Percentiles rank a stretch among this genome's conserved stretches.
phyloP scores from a whole-genome alignment of 2,797 vertebrate species.

The Cyclopterus lumpus region DNA sequence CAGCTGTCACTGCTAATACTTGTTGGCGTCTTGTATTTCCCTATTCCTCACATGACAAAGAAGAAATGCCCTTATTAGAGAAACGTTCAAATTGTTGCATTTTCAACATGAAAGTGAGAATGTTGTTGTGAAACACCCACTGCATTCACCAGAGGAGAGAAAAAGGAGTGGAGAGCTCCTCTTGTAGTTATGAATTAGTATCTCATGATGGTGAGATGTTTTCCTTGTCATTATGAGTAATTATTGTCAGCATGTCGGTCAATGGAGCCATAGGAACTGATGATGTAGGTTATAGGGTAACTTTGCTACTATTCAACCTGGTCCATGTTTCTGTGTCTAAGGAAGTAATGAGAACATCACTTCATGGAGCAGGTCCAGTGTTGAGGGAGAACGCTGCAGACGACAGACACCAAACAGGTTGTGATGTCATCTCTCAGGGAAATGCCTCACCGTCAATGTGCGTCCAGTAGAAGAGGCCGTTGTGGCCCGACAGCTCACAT shows the following conservation, averaged over 20 bases:
- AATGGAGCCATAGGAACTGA: neutral
- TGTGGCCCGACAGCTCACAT: too few relatives aligned
- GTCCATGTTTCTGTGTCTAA: neutral
- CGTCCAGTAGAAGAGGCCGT: too few relatives aligned
- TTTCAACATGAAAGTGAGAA: neutral
- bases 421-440: neutral
- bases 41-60: neutral
- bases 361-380: too few relatives aligned
- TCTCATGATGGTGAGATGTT: neutral
- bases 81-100: neutral
- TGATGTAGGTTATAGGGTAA: neutral
- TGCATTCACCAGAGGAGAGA: neutral
- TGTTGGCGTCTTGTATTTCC: neutral
- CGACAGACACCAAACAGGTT: too few relatives aligned
- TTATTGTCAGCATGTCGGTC: neutral
- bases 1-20: slow-evolving; percentile 15
- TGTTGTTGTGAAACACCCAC: neutral
- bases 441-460: too few relatives aligned
- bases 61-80: slow-evolving; percentile 1
- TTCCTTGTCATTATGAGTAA: neutral
- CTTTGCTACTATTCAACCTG: too few relatives aligned
- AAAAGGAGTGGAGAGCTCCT: neutral
- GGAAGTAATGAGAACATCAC: neutral
- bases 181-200: neutral
- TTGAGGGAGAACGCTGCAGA: too few relatives aligned